Conservation (phyloP, 2,113 vertebrate species). For the Panthera tigris region DNA sequence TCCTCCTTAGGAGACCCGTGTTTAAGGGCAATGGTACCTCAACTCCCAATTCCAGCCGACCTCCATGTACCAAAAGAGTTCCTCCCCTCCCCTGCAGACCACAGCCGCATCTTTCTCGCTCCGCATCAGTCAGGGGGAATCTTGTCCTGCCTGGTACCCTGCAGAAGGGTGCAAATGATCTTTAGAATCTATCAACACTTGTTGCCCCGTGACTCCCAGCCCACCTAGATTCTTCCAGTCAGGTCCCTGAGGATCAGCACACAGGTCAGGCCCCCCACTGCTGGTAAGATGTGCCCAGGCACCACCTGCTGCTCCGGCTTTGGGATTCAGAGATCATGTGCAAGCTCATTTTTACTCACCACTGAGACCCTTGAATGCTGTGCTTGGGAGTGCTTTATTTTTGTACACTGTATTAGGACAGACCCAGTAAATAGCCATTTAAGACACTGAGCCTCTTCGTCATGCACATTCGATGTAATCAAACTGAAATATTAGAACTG, state of each 20-base stretch:
- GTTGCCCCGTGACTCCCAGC: neutral
- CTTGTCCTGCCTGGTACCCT: neutral
- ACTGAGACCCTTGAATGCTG: no score
- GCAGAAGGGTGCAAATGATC: neutral
- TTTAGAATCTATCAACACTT: neutral
- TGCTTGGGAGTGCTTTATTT: neutral
- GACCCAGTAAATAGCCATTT: neutral
- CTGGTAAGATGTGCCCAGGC: neutral
- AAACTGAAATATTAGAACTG: neutral
- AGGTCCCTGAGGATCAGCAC: neutral
- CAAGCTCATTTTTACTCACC: neutral
- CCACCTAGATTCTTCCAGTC: neutral
- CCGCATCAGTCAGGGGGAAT: neutral
- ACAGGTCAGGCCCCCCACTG: rapidly evolving
- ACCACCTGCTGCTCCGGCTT: neutral
- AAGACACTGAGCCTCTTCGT: neutral
- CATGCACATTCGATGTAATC: neutral
- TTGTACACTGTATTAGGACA: neutral
- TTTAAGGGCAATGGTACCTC: neutral
- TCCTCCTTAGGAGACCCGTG: neutral
- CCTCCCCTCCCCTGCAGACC: neutral
- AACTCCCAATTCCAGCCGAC: no score
- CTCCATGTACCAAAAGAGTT: no score
- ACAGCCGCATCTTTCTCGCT: neutral
- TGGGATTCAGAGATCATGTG: neutral